Percentiles rank a stretch among this genome's conserved stretches.
phyloP scores from a whole-genome alignment of 2,797 vertebrate genomes.

The Melanotaenia maccullochi region DNA sequence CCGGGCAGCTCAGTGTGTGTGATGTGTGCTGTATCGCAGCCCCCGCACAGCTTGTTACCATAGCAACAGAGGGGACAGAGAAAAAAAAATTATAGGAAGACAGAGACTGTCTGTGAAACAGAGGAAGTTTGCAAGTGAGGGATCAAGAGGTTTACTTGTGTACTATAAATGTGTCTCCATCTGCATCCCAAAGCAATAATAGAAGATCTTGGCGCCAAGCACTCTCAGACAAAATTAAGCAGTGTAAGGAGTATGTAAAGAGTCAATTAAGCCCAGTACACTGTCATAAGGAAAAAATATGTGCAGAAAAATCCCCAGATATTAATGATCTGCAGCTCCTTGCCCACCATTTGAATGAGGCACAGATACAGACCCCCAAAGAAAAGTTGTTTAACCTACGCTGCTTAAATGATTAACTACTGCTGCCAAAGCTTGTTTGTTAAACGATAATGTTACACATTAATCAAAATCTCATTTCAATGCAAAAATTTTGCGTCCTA shows the following conservation, averaged over 20 bases:
- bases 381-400: not conserved
- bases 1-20: slow-evolving; percentile 55
- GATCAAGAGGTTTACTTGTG: slow-evolving; percentile 51
- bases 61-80: slow-evolving; percentile 71
- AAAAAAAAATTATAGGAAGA: slow-evolving; percentile 59
- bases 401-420: not conserved
- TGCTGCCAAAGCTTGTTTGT: not conserved
- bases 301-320: not conserved
- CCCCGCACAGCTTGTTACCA: slow-evolving; percentile 79
- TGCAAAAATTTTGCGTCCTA: too few species aligned
- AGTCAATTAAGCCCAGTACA: not conserved
- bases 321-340: not conserved
- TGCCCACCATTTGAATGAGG: not conserved
- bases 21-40: slow-evolving; percentile 73
- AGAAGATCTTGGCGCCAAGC: slow-evolving; percentile 7
- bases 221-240: not conserved
- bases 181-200: slow-evolving; percentile 24
- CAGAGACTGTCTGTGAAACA: slow-evolving; percentile 43
- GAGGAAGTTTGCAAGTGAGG: slow-evolving; percentile 47
- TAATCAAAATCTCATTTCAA: too few species aligned
- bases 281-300: not conserved
- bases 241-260: not conserved
- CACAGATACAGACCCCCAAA: not conserved
- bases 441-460: not conserved
- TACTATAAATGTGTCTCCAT: slow-evolving; percentile 28